A percentile compares a stretch with the other conserved stretches of the same genome.
Conservation (phyloP, 2,113 vertebrate genomes). For the Dinomys branickii region DNA sequence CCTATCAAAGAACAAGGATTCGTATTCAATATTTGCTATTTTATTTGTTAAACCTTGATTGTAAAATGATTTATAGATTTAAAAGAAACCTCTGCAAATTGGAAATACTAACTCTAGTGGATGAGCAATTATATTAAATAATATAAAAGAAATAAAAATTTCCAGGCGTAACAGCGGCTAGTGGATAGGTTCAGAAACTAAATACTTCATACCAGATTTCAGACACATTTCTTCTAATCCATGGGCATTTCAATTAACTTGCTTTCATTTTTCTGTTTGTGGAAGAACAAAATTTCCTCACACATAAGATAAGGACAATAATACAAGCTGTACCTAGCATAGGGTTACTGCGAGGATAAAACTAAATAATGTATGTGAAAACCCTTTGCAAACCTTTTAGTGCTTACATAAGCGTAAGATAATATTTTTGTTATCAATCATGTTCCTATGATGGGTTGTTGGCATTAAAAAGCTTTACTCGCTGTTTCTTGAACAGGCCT, state of each 20-base stretch:
- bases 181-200: constrained; percentile 41
- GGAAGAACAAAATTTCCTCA: constrained; percentile 16
- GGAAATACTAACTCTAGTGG: not conserved
- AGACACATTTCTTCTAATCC: not conserved
- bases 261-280: constrained; percentile 44
- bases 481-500: not conserved
- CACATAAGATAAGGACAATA: not conserved
- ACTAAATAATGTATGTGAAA: not conserved
- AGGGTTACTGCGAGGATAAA: constrained; percentile 24
- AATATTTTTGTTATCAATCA: not conserved
- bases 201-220: constrained; percentile 26
- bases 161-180: constrained; percentile 22
- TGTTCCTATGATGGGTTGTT: not conserved
- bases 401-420: not conserved
- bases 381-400: not conserved
- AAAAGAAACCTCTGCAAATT: not conserved
- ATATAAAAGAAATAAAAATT: constrained; percentile 64
- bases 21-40: not conserved
- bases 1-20: constrained; percentile 35
- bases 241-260: not conserved
- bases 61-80: constrained; percentile 56
- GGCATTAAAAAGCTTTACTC: not conserved
- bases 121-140: constrained; percentile 67
- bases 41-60: constrained; percentile 60
- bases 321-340: not conserved